These are phyloP conservation scores for Sphenodon punctatus DNA, from an alignment of 2,797 vertebrate species.

Conservation along the genomic window DNA sequence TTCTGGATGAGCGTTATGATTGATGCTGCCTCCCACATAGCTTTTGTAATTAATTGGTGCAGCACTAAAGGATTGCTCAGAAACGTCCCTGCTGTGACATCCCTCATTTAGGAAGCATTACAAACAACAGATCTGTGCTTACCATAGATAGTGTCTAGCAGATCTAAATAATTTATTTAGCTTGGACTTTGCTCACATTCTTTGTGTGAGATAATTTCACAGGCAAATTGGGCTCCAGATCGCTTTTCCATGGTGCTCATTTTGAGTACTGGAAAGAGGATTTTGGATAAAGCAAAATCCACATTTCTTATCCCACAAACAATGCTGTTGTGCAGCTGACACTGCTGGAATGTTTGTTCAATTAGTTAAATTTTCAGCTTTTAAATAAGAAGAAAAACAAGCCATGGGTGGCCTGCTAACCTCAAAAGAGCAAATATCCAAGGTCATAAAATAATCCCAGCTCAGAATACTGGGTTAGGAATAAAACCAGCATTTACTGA, in stretches of 20 bases:
- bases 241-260: neutral
- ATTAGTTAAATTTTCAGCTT: constrained; percentile 72
- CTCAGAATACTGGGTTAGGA: constrained; percentile 73
- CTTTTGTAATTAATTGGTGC: constrained; percentile 54
- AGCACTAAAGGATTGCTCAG: constrained; percentile 23
- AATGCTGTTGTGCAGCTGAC: constrained; percentile 49
- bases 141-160: constrained; percentile 7
- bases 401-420: constrained; percentile 74
- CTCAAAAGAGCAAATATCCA: constrained; percentile 75
- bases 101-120: constrained; percentile 27
- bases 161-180: constrained; percentile 48
- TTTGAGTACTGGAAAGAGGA: neutral
- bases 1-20: constrained; percentile 55
- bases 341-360: constrained; percentile 62
- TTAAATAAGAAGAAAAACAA: constrained; percentile 70
- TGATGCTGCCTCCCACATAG: constrained; percentile 45
- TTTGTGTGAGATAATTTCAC: neutral
- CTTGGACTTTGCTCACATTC: neutral
- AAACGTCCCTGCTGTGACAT: neutral
- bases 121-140: constrained; percentile 32
- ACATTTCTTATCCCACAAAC: neutral
- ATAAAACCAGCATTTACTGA: constrained; percentile 77
- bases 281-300: neutral
- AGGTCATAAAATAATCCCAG: constrained; percentile 71
- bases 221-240: neutral